Conservation (phyloP, 2,797 vertebrate species). For the Craterocephalus amniculus region DNA sequence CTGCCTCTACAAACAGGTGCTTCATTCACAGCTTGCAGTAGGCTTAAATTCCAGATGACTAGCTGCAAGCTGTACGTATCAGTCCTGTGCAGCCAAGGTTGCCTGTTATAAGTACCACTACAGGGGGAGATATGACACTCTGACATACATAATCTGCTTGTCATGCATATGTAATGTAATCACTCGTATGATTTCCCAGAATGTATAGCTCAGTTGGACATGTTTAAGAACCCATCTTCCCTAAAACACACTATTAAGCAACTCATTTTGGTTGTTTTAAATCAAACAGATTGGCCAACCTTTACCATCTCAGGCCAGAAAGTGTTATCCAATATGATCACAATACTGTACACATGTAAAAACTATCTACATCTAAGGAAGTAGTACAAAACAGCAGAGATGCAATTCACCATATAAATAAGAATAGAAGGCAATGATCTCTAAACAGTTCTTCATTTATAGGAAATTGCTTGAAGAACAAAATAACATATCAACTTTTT, state of each 20-base stretch:
- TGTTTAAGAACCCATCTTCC: background rate
- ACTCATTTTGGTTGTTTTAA: background rate
- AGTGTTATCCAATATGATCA: background rate
- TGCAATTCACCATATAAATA: background rate
- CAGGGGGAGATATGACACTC: slow-evolving; percentile 39
- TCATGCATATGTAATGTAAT: slow-evolving; percentile 1
- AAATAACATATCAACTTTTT: too few species aligned
- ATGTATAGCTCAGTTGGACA: background rate
- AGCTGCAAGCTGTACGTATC: slow-evolving; percentile 38
- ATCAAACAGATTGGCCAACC: background rate
- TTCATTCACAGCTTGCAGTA: slow-evolving; percentile 36
- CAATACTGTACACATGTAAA: too few species aligned
- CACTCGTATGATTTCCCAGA: background rate
- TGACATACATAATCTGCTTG: slow-evolving; percentile 38
- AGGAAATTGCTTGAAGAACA: too few species aligned
- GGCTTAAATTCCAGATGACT: slow-evolving; percentile 34
- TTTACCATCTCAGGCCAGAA: background rate
- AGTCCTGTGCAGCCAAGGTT: slow-evolving; percentile 14
- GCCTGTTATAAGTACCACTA: slow-evolving; percentile 16
- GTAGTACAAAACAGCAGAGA: background rate
- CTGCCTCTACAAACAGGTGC: slow-evolving; percentile 47
- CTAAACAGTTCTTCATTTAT: background rate
- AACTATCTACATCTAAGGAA: background rate
- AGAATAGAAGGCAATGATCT: background rate
- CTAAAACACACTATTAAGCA: background rate